phyloP scores from a whole-genome alignment of 1,140 invertebrate genomes.

The Chironomus tepperi region DNA sequence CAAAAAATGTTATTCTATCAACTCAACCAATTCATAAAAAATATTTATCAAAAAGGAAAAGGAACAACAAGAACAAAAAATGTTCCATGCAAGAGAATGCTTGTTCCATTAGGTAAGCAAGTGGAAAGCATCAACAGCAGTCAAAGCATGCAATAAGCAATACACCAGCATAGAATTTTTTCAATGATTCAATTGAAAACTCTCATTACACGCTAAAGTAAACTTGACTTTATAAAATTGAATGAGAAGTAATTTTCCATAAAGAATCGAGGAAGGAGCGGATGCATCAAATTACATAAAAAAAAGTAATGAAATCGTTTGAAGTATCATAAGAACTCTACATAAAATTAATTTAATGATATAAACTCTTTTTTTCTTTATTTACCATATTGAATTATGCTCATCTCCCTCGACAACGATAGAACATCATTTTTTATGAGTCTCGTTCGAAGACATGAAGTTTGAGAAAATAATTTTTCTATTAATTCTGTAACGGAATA shows the following conservation, averaged over 20 bases:
- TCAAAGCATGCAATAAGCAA: not conserved
- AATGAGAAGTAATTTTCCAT: slow-evolving; percentile 8
- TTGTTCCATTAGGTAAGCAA: not conserved
- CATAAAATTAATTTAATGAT: not conserved
- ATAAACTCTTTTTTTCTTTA: not conserved
- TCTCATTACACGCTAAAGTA: slow-evolving; percentile 12
- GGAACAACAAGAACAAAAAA: not conserved
- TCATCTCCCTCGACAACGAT: not conserved
- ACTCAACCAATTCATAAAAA: too few relatives aligned
- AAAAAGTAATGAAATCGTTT: not conserved
- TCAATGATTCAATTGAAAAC: slow-evolving; percentile 10
- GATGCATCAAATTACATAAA: too few relatives aligned
- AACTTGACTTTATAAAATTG: slow-evolving; percentile 9
- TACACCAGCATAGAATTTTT: not conserved
- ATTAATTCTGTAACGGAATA: not conserved
- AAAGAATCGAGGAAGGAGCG: not conserved
- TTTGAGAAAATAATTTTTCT: not conserved
- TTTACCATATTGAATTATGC: slow-evolving; percentile 1
- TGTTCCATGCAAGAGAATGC: not conserved
- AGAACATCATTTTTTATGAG: not conserved
- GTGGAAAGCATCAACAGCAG: not conserved
- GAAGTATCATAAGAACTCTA: not conserved
- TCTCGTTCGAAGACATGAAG: not conserved
- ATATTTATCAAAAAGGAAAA: too few relatives aligned
- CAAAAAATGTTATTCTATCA: too few relatives aligned